Conservation (phyloP, 1,140 invertebrate species). For the Scaptomyza montana region DNA sequence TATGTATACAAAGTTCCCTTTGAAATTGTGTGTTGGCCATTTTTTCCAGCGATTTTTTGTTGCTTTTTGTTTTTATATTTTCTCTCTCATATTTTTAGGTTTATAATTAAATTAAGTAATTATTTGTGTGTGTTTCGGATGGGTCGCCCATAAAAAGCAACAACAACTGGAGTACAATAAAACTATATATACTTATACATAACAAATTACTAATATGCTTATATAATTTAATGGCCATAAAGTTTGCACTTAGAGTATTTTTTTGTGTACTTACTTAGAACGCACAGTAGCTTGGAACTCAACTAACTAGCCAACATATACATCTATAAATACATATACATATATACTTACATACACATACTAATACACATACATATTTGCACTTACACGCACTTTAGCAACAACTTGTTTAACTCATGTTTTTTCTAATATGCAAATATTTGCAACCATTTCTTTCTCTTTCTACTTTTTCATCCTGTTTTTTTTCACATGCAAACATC, state of each 20-base stretch:
- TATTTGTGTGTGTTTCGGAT: constrained; percentile 58
- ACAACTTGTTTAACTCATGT: constrained; percentile 42
- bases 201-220: constrained; percentile 41
- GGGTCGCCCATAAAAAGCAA: constrained; percentile 49
- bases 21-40: constrained; percentile 42
- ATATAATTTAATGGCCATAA: constrained; percentile 49
- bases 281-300: constrained; percentile 57
- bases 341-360: constrained; percentile 28
- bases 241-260: constrained; percentile 12
- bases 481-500: constrained; percentile 51
- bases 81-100: constrained; percentile 39
- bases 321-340: constrained; percentile 3
- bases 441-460: constrained; percentile 35
- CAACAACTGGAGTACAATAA: constrained; percentile 26
- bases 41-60: constrained; percentile 16
- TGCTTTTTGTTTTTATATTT: constrained; percentile 21
- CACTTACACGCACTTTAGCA: constrained; percentile 39
- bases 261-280: constrained; percentile 36
- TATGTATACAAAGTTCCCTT: constrained; percentile 39
- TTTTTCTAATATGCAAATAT: constrained; percentile 66
- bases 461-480: constrained; percentile 19
- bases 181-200: constrained; percentile 9
- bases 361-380: constrained; percentile 7
- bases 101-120: constrained; percentile 81
- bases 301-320: constrained; percentile 53